phyloP scores from a whole-genome alignment of 2,113 vertebrate genomes.

The Daboia siamensis region DNA sequence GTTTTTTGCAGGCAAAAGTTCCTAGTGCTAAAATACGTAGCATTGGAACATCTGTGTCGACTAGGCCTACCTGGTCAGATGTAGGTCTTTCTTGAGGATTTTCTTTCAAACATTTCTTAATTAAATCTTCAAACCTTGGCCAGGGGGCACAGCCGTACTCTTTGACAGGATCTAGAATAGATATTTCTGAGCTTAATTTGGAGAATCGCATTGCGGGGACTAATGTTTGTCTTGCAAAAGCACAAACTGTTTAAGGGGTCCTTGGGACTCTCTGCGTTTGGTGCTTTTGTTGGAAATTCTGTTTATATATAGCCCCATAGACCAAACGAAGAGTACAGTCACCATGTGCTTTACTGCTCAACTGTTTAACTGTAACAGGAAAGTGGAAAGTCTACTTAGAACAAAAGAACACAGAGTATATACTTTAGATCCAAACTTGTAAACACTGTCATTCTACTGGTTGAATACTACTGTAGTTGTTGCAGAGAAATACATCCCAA shows the following conservation, averaged over 20 bases:
- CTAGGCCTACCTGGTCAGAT: conserved; percentile 80
- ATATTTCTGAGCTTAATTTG: conserved; percentile 16
- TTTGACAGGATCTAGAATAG: conserved; percentile 86
- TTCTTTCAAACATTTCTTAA: conserved; percentile 88
- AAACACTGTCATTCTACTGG: neutral
- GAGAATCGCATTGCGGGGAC: neutral
- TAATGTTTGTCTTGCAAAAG: conserved; percentile 5
- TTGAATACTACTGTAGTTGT: neutral
- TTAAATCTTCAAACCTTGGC: conserved; percentile 86
- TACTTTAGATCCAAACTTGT: neutral
- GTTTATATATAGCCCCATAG: neutral
- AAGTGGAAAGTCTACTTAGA: neutral
- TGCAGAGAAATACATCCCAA: neutral
- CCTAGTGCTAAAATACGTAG: neutral
- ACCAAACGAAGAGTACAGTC: neutral
- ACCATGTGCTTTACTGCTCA: neutral
- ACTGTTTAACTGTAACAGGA: neutral
- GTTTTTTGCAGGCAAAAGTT: neutral
- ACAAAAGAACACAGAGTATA: neutral
- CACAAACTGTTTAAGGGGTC: neutral
- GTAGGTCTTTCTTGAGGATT: conserved; percentile 89
- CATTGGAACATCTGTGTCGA: neutral
- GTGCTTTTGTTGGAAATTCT: neutral
- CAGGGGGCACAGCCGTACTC: conserved; percentile 87
- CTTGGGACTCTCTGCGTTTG: neutral